These are phyloP conservation scores for Clusia tigrina DNA, from an alignment of 2,888 invertebrate species.

Conservation along the genomic window DNA sequence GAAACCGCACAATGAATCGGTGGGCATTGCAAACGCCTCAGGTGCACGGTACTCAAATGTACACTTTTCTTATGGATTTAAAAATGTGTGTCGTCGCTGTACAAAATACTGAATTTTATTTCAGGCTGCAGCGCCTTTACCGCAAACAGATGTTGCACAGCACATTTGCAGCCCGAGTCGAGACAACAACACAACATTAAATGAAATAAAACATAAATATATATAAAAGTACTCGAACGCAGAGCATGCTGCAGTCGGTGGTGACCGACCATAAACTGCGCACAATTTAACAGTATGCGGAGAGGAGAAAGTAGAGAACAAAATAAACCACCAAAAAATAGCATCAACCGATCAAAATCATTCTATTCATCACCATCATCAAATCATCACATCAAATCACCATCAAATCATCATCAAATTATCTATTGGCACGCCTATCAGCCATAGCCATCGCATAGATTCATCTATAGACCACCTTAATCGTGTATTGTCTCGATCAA, in stretches of 20 bases:
- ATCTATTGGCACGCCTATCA: too few relatives aligned
- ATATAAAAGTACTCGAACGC: background rate
- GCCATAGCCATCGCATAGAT: too few relatives aligned
- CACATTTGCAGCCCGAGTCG: background rate
- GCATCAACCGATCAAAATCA: too few relatives aligned
- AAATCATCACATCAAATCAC: too few relatives aligned
- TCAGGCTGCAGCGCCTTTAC: background rate
- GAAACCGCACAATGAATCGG: conserved; percentile 1
- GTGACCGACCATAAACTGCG: too few relatives aligned
- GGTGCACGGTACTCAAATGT: background rate
- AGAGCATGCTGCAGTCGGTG: too few relatives aligned
- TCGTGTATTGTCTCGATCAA: too few relatives aligned
- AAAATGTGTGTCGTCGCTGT: background rate
- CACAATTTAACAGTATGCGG: too few relatives aligned
- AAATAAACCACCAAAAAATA: background rate
- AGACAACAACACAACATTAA: background rate
- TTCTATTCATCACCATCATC: too few relatives aligned
- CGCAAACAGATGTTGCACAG: conserved; percentile 3
- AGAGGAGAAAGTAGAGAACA: background rate
- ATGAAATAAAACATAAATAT: background rate
- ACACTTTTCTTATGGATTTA: background rate
- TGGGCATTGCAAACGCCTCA: background rate
- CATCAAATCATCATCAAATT: too few relatives aligned
- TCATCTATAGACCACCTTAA: too few relatives aligned
- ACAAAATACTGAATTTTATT: background rate